Evolutionary conservation across 2,888 invertebrate species (phyloP), one percentile per base, ranked within the genome.

Genomic region (Papilio gigon): DNA sequence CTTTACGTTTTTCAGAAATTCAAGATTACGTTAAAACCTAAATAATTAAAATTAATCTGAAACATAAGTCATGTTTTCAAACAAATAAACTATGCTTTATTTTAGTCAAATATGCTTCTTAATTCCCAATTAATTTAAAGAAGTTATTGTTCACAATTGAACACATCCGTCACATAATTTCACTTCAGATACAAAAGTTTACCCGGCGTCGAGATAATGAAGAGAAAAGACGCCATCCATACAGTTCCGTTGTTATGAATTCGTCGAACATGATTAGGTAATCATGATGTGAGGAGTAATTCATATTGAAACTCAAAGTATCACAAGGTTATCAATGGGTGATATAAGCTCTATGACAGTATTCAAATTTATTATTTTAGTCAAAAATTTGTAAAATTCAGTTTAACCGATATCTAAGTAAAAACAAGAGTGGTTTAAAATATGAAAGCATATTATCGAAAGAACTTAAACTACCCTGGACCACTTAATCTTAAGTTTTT

Each of bases 121-220:
- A 56, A 56, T 56, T 56, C 53, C 53, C 53, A 56, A 56, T 56
- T 56, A 27, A 56, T 56, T 56, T 56, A 30, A 56, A 30, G 53
- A 56, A 30, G 37, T 60, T 35, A 59, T 37, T 60, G 60, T 40
- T 60, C 37, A 60, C 60, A 60, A 60, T 60, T 60, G 60, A 60
- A 25, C 37, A 60, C 60, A 60, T 60, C 60, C 60, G 25, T 25
- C 60, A 4, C 4, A 40, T 60, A 37, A 40, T 60, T 60, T 40
- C 60, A 60, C 60, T 56, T 40, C n/a, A 40, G 40, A 60, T 22
- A 60, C 60, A 60, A 40, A 60, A 60, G 60, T 37, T 60, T 37
- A 60, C 60, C 60, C 37, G 25, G 25, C 60, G 8, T 60, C 22
- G 25, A 40, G 60, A 60, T 60, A 60, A 60, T 60, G 25, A 60